Conservation (phyloP, 2,113 vertebrate genomes). For the Dromas ardeola region DNA sequence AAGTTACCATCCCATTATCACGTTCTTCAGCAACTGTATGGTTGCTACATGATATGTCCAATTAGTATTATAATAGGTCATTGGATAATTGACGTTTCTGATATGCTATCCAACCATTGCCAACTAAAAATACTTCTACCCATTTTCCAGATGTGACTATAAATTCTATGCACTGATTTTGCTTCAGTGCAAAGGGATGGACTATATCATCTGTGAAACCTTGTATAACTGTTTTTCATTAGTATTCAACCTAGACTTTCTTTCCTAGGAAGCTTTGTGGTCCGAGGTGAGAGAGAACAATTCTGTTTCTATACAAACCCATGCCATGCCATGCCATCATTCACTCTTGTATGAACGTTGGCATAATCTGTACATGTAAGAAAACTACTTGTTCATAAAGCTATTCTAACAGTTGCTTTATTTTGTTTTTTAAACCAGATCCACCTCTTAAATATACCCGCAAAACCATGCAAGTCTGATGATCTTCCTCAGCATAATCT, state of each 20-base stretch:
- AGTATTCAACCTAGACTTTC: not conserved
- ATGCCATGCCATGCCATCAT: not conserved
- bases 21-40: not conserved
- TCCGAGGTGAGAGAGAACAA: not conserved
- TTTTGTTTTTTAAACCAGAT: not conserved
- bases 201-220: not conserved
- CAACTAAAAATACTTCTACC: not conserved
- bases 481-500: not conserved
- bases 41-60: not conserved
- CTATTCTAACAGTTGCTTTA: not conserved
- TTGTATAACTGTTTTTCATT: not conserved
- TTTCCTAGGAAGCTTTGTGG: not conserved
- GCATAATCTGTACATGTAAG: not conserved
- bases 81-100: not conserved
- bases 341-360: fast-evolving
- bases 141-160: not conserved
- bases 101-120: not conserved
- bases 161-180: not conserved
- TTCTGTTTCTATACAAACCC: not conserved
- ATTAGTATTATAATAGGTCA: not conserved
- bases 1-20: not conserved
- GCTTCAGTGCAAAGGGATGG: not conserved
- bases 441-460: not conserved
- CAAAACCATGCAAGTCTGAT: not conserved
- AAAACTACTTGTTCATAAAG: not conserved